Percentiles rank a stretch among this genome's conserved stretches.
Evolutionary conservation across 2,797 vertebrate species (phyloP).

Genomic region (Spinibarbus caldwelli): DNA sequence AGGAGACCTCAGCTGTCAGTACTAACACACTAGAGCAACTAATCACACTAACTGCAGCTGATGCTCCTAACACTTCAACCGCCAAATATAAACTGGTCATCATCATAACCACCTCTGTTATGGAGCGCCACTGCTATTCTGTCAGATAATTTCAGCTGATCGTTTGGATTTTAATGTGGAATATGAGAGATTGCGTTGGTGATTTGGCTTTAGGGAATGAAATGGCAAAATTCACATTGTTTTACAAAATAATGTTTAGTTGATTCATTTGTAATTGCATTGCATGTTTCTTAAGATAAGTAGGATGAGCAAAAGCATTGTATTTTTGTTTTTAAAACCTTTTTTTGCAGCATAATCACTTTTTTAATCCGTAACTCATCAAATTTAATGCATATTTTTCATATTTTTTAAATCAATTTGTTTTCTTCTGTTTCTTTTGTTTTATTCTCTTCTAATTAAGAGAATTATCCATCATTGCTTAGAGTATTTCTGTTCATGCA

Average conservation of each 20-base stretch:
- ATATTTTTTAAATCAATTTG: background rate
- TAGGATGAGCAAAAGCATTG: background rate
- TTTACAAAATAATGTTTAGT: background rate
- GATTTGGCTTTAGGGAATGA: background rate
- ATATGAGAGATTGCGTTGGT: no score
- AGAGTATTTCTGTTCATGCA: background rate
- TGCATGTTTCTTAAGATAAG: background rate
- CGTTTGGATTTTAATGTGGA: background rate
- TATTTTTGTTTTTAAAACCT: background rate
- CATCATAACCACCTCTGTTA: slow-evolving; percentile 66
- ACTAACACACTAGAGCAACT: slow-evolving; percentile 6
- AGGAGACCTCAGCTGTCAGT: slow-evolving; percentile 15
- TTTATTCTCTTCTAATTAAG: background rate
- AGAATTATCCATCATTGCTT: background rate
- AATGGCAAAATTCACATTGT: background rate
- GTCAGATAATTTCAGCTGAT: background rate
- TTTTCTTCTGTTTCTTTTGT: background rate
- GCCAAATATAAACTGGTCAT: slow-evolving; percentile 65
- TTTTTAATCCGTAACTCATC: background rate
- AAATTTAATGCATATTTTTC: background rate
- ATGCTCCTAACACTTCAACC: background rate
- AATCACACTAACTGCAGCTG: background rate
- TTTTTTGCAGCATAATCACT: background rate
- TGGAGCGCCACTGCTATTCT: slow-evolving; percentile 51
- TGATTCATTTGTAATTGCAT: background rate